These are phyloP conservation scores for Ascidia mentula DNA, from an alignment of 23 tunicate species.

Conservation along the genomic window DNA sequence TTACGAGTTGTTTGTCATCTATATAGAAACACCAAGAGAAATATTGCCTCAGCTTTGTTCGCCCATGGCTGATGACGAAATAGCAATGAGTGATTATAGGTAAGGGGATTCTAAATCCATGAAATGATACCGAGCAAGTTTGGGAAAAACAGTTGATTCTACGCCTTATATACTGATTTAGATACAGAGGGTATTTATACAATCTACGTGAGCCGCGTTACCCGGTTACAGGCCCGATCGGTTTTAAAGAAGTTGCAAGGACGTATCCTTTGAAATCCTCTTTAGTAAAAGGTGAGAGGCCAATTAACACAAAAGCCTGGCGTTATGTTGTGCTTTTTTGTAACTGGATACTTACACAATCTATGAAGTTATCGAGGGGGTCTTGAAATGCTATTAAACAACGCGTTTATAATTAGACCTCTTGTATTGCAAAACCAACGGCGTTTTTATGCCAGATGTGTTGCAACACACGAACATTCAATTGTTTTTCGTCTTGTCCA, in stretches of 20 bases:
- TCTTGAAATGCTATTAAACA: background rate
- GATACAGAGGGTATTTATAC: slow-evolving; percentile 66
- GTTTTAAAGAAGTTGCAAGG: slow-evolving; percentile 46
- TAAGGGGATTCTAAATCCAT: slow-evolving; percentile 10
- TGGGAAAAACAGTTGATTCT: background rate
- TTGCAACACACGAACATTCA: too few relatives aligned
- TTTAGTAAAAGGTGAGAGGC: slow-evolving; percentile 64
- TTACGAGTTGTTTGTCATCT: slow-evolving; percentile 3
- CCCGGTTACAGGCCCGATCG: slow-evolving; percentile 86
- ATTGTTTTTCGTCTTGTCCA: too few relatives aligned
- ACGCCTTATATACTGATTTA: background rate
- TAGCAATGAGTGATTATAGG: slow-evolving; percentile 59
- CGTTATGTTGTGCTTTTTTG: background rate
- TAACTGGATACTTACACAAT: background rate
- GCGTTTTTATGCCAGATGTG: too few relatives aligned
- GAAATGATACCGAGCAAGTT: background rate
- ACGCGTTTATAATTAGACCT: background rate
- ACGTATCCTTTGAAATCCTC: slow-evolving; percentile 71
- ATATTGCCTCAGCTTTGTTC: slow-evolving; percentile 47
- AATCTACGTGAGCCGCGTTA: slow-evolving; percentile 69
- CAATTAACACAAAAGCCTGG: background rate
- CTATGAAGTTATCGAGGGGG: background rate
- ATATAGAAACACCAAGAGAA: slow-evolving; percentile 66
- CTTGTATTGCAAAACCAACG: background rate
- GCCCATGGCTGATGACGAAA: slow-evolving; percentile 33